Evolutionary conservation across 2,113 vertebrate genomes (phyloP), one percentile per base, ranked within the genome.

Genomic region (Coptodon rendalli): DNA sequence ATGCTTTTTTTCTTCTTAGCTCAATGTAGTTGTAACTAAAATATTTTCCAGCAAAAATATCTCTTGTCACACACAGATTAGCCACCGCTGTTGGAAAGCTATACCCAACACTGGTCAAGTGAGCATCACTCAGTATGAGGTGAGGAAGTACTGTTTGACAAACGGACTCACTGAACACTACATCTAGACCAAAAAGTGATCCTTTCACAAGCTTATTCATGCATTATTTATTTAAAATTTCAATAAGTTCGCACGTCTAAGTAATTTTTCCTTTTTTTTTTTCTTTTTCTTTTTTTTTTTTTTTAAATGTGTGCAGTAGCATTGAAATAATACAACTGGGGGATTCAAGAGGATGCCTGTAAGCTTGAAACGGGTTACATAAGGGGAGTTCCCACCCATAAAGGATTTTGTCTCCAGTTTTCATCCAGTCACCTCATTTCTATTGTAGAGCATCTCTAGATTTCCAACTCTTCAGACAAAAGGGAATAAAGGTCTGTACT

Each of bases 1-100:
- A 13, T 17, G 31, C 22, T 68, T 89, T 68, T 90, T 84, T 83
- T 89, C n/a, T 90, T 91, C 61, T 92, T 93, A 91, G 89, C 53
- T 91, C 86, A 90, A 91, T 95, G 92, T 93, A 94, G 93, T 93
- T 94, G 88, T 90, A 92, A 92, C 43, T 89, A 92, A 94, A 92
- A 89, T 94, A 95, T 94, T 94, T 95, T 81, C 94, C 92, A 95
- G 95, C 95, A 94, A 95, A 95, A 95, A 92, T 95, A 95, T 95
- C 92, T 95, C 91, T 95, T 95, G 91, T 95, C 95, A 95, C 94
- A 94, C 95, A 95, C 95, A 95, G 95, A 95, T 95, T 95, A 95
- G 95, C 95, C 95, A 94, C 92, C 87, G 95, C 95, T 95, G 95
- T 95, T 95, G 94, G 95, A 95, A 95, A 94, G 95, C 94, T 95